Conservation (phyloP, 30 jellyfish, hydroid and myxozoan species). For the Turritopsis dohrnii region DNA sequence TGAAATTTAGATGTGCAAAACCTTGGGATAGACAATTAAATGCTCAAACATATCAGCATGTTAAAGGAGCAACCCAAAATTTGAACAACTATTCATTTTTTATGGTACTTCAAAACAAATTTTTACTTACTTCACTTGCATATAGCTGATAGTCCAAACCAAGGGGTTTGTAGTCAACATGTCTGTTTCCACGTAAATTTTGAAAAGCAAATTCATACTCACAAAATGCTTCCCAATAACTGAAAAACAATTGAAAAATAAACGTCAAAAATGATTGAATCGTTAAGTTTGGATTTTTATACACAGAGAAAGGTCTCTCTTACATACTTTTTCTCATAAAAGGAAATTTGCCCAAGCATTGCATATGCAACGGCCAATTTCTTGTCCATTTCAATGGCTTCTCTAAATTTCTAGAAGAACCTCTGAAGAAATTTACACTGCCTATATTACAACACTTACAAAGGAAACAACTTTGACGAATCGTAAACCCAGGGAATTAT, state of each 20-base stretch:
- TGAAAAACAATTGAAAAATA: neutral
- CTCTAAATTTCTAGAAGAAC: constrained; percentile 38
- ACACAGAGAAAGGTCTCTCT: neutral
- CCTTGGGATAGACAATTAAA: no score
- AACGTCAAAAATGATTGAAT: neutral
- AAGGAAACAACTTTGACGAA: no score
- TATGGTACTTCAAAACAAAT: neutral
- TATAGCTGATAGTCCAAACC: constrained; percentile 57
- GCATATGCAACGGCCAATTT: constrained; percentile 63
- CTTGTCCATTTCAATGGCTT: constrained; percentile 55
- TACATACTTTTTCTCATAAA: constrained; percentile 32
- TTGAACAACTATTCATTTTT: neutral
- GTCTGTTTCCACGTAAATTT: constrained; percentile 54
- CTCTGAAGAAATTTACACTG: neutral
- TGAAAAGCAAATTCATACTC: constrained; percentile 43
- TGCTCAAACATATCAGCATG: no score
- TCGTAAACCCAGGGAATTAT: no score
- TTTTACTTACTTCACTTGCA: constrained; percentile 62
- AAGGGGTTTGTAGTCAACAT: constrained; percentile 61
- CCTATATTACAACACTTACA: no score
- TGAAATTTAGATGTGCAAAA: no score
- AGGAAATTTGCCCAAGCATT: constrained; percentile 57
- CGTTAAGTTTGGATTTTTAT: neutral
- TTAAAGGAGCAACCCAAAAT: neutral
- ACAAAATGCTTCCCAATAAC: constrained; percentile 41